These are phyloP conservation scores for Malurus elegans DNA, from an alignment of 2,113 vertebrate species.

Conservation along the genomic window DNA sequence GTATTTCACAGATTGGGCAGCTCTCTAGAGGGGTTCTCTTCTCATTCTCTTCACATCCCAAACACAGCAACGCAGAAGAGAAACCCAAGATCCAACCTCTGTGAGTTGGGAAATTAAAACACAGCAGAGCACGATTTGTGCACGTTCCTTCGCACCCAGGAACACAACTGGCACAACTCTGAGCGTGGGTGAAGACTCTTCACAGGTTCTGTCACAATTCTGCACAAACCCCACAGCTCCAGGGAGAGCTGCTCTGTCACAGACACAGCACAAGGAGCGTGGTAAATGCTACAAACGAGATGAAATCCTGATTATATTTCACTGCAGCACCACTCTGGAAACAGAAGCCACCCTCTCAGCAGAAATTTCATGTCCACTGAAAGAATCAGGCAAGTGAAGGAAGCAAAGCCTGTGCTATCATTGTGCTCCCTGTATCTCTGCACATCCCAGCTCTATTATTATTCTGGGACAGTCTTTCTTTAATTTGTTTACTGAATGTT, in stretches of 20 bases:
- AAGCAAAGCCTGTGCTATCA: neutral
- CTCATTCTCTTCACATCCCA: neutral
- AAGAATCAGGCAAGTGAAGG: neutral
- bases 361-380: neutral
- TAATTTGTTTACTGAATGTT: neutral
- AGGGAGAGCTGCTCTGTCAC: neutral
- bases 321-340: neutral
- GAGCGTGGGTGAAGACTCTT: rapidly evolving
- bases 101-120: neutral
- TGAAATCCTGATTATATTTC: neutral
- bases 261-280: neutral
- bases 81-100: neutral
- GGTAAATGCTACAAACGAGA: neutral
- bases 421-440: neutral
- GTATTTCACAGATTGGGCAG: neutral
- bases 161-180: rapidly evolving
- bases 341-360: neutral
- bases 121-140: rapidly evolving
- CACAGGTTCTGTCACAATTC: neutral
- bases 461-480: neutral
- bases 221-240: neutral
- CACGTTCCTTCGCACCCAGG: neutral
- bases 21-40: neutral
- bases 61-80: neutral
- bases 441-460: neutral